Conservation (phyloP, 2,888 invertebrate genomes). For the Rugalucina vietnamica region DNA sequence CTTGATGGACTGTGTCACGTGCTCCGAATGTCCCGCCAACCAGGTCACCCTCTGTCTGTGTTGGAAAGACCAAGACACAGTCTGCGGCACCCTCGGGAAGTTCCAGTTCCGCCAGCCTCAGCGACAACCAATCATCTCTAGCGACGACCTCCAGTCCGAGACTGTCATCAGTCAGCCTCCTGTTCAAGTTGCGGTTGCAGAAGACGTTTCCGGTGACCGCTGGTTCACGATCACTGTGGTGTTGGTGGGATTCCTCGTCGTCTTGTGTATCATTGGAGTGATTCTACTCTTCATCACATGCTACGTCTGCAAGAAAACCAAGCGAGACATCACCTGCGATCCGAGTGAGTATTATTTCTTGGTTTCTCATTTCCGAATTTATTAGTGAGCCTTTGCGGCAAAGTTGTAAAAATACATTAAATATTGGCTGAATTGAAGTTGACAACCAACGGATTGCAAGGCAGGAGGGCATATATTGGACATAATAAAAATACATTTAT, state of each 20-base stretch:
- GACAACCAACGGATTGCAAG: too few relatives aligned
- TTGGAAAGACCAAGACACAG: conserved; percentile 38
- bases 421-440: too few relatives aligned
- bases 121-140: neutral
- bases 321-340: conserved; percentile 54
- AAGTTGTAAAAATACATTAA: too few relatives aligned
- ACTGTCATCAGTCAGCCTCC: neutral
- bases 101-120: conserved; percentile 40
- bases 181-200: conserved; percentile 9
- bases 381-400: too few relatives aligned
- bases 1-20: conserved; percentile 23
- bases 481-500: too few relatives aligned
- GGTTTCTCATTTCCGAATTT: too few relatives aligned
- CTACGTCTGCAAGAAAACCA: conserved; percentile 43
- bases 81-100: conserved; percentile 35
- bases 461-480: too few relatives aligned
- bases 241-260: conserved; percentile 47
- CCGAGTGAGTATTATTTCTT: conserved; percentile 62
- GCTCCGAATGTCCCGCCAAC: conserved; percentile 39
- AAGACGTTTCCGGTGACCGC: conserved; percentile 27
- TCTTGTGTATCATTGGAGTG: conserved; percentile 41
- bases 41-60: conserved; percentile 33
- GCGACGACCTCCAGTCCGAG: neutral
- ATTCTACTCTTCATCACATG: conserved; percentile 41
- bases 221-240: conserved; percentile 63